Evolutionary conservation across 2,797 vertebrate species (phyloP).

Genomic region (Epinephelus malabaricus): DNA sequence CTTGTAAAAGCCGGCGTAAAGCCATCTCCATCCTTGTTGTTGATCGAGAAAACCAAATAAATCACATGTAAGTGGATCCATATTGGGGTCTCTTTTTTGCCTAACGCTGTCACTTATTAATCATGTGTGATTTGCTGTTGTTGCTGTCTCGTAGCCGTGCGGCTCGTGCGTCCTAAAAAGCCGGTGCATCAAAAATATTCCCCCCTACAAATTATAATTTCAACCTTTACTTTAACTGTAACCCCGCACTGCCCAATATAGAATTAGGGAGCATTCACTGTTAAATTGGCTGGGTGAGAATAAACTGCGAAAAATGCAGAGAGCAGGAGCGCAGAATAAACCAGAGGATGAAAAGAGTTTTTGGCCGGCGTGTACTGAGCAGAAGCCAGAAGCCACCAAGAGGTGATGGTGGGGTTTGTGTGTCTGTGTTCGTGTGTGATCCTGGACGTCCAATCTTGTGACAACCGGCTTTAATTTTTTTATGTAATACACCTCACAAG

Average conservation of each 20-base stretch:
- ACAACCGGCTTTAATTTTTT: background rate
- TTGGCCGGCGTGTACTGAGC: background rate
- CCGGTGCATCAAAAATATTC: slow-evolving; percentile 41
- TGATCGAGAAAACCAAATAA: slow-evolving; percentile 46
- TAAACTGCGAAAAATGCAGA: slow-evolving; percentile 37
- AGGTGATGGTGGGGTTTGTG: slow-evolving; percentile 3
- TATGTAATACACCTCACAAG: slow-evolving; percentile 7
- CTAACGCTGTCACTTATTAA: slow-evolving; percentile 50
- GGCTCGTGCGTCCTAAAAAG: slow-evolving; percentile 40
- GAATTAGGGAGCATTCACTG: slow-evolving; percentile 22
- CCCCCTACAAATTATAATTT: slow-evolving; percentile 37
- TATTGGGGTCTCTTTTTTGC: slow-evolving; percentile 50
- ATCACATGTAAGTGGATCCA: slow-evolving; percentile 49
- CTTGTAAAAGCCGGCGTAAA: slow-evolving; percentile 43
- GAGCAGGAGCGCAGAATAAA: slow-evolving; percentile 14
- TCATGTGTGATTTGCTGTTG: slow-evolving; percentile 49
- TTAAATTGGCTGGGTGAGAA: slow-evolving; percentile 74
- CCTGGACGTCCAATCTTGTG: background rate
- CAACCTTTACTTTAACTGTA: slow-evolving; percentile 35
- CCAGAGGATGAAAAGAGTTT: slow-evolving; percentile 1
- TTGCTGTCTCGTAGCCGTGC: slow-evolving; percentile 8
- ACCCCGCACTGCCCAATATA: slow-evolving; percentile 14
- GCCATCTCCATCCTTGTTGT: slow-evolving; percentile 39
- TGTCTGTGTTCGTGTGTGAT: slow-evolving; percentile 27
- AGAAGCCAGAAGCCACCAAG: slow-evolving; percentile 1